These are phyloP conservation scores for Mastacembelus armatus DNA, from an alignment of 2,797 vertebrate species.

Conservation along the genomic window DNA sequence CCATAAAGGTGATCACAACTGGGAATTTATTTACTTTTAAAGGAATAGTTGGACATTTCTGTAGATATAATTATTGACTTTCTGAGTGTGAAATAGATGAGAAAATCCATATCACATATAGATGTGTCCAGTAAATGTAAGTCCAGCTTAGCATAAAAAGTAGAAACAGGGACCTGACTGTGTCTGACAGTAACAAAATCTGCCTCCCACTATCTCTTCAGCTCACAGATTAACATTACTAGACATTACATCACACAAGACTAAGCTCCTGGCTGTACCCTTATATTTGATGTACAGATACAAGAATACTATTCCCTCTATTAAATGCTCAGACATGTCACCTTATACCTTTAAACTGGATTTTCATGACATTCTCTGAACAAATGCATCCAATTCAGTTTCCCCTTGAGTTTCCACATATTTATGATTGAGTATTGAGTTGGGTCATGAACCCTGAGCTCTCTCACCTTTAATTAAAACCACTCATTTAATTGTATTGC, in stretches of 20 bases:
- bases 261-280: too few species aligned
- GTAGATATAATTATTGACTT: not conserved
- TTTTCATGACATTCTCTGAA: slow-evolving; percentile 3
- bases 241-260: too few species aligned
- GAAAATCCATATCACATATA: not conserved
- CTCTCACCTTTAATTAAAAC: slow-evolving; percentile 6
- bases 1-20: slow-evolving; percentile 75
- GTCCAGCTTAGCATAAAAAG: not conserved
- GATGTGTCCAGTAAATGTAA: not conserved
- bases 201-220: not conserved
- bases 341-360: not conserved
- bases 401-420: not conserved
- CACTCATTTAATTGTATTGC: slow-evolving; percentile 7
- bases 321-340: slow-evolving; percentile 7
- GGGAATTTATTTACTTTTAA: not conserved
- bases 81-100: not conserved
- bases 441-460: not conserved
- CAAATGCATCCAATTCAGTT: slow-evolving; percentile 3
- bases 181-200: not conserved
- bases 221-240: not conserved
- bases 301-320: not conserved
- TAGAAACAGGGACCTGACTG: not conserved
- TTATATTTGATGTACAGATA: too few species aligned
- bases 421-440: not conserved
- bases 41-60: not conserved